Evolutionary conservation across 92 coral and sea anemone species (phyloP).

Genomic region (Micromussa lordhowensis): DNA sequence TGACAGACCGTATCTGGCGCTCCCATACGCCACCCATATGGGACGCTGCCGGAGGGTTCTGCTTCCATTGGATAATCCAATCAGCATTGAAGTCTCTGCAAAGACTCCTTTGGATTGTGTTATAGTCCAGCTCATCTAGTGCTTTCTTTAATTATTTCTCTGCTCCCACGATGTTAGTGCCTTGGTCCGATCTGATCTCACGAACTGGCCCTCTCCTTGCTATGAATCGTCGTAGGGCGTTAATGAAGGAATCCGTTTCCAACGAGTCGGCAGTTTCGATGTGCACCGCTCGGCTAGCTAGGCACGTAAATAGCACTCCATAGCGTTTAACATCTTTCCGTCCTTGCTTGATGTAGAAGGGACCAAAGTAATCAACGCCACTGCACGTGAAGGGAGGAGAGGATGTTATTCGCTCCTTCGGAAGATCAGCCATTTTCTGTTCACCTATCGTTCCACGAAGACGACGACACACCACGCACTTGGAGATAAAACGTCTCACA

Average conservation of each 20-base stretch:
- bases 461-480: constrained; percentile 27
- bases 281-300: constrained; percentile 11
- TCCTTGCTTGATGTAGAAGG: constrained; percentile 6
- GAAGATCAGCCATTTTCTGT: too few species aligned
- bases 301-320: background rate
- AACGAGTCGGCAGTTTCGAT: constrained; percentile 13
- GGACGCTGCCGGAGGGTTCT: background rate
- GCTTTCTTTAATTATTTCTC: constrained; percentile 1
- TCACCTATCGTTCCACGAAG: background rate
- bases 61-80: background rate
- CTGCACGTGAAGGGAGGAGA: background rate
- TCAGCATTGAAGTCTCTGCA: background rate
- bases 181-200: constrained; percentile 16
- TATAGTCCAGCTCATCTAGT: background rate
- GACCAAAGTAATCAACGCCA: constrained; percentile 8
- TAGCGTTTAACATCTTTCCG: background rate
- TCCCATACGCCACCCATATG: background rate
- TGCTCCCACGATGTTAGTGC: constrained; percentile 14
- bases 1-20: background rate
- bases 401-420: background rate
- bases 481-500: constrained; percentile 28
- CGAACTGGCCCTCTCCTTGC: constrained; percentile 17
- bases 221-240: constrained; percentile 10
- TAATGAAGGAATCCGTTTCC: too few species aligned
- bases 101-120: background rate